Evolutionary conservation across 1,140 invertebrate species (phyloP).

Genomic region (Helicoverpa zea): DNA sequence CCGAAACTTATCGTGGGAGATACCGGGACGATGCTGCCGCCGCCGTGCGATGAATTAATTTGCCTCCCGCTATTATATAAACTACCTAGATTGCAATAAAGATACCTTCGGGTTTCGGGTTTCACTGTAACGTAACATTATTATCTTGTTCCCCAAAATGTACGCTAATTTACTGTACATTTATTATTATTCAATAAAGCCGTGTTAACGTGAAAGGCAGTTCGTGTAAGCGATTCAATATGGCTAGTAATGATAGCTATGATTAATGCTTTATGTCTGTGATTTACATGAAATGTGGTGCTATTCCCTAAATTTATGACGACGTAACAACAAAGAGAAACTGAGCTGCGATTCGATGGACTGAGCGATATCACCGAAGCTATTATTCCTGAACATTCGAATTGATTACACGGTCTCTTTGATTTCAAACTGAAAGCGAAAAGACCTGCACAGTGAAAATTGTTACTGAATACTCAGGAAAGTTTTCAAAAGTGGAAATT

Average conservation of each 20-base stretch:
- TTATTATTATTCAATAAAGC: slow-evolving; percentile 55
- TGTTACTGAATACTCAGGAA: slow-evolving; percentile 34
- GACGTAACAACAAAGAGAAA: slow-evolving; percentile 52
- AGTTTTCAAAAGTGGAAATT: slow-evolving; percentile 27
- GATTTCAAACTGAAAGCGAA: slow-evolving; percentile 28
- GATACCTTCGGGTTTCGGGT: slow-evolving; percentile 65
- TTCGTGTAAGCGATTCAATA: slow-evolving; percentile 39
- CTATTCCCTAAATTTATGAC: slow-evolving; percentile 50
- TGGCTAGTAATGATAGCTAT: slow-evolving; percentile 48
- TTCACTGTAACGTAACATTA: slow-evolving; percentile 57
- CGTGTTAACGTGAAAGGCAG: slow-evolving; percentile 28
- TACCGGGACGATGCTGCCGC: slow-evolving; percentile 58
- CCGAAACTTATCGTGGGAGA: slow-evolving; percentile 70
- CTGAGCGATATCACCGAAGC: slow-evolving; percentile 25
- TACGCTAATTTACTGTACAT: slow-evolving; percentile 59
- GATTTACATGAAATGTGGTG: slow-evolving; percentile 45
- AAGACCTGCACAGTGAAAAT: slow-evolving; percentile 33
- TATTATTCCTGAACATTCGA: slow-evolving; percentile 20
- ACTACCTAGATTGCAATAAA: slow-evolving; percentile 77
- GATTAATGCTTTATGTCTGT: slow-evolving; percentile 41
- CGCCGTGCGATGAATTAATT: slow-evolving; percentile 81
- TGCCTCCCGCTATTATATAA: slow-evolving; percentile 72
- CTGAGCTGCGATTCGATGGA: slow-evolving; percentile 34
- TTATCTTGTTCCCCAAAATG: slow-evolving; percentile 44
- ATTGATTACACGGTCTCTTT: slow-evolving; percentile 22